phyloP scores from a whole-genome alignment of 1,140 invertebrate species.

The Zaprionus camerounensis region DNA sequence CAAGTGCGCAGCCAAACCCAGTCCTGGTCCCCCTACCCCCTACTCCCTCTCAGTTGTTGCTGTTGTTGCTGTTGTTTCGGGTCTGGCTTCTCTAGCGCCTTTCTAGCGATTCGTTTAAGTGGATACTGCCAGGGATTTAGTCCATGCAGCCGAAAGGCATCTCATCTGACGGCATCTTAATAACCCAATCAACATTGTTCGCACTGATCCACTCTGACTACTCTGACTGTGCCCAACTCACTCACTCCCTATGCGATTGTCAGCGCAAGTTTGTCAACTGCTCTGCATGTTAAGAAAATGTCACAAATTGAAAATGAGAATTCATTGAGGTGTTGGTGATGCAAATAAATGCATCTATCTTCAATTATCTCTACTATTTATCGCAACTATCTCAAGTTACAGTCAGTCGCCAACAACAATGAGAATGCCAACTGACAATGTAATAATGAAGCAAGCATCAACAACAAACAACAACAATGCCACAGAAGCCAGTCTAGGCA shows the following conservation, averaged over 20 bases:
- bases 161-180: slow-evolving; percentile 25
- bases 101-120: slow-evolving; percentile 54
- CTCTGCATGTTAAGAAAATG: neutral
- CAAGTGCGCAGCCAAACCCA: slow-evolving; percentile 42
- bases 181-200: slow-evolving; percentile 45
- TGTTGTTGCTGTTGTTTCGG: slow-evolving; percentile 4
- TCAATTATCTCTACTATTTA: too few species aligned
- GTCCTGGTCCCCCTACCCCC: neutral
- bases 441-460: too few species aligned
- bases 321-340: too few species aligned
- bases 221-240: neutral
- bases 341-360: too few species aligned
- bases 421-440: too few species aligned
- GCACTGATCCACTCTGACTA: slow-evolving; percentile 24
- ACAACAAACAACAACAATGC: too few species aligned
- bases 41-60: neutral
- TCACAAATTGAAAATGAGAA: too few species aligned
- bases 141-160: slow-evolving; percentile 20
- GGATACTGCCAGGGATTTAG: slow-evolving; percentile 36
- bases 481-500: neutral
- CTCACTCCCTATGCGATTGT: neutral
- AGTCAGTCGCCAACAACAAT: too few species aligned
- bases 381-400: neutral
- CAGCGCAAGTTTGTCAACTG: neutral
- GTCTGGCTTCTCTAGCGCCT: slow-evolving; percentile 43